A percentile compares a stretch with the other conserved stretches of the same genome.
phyloP scores from a whole-genome alignment of 2,797 vertebrate species.

The Acanthurus lineatus region DNA sequence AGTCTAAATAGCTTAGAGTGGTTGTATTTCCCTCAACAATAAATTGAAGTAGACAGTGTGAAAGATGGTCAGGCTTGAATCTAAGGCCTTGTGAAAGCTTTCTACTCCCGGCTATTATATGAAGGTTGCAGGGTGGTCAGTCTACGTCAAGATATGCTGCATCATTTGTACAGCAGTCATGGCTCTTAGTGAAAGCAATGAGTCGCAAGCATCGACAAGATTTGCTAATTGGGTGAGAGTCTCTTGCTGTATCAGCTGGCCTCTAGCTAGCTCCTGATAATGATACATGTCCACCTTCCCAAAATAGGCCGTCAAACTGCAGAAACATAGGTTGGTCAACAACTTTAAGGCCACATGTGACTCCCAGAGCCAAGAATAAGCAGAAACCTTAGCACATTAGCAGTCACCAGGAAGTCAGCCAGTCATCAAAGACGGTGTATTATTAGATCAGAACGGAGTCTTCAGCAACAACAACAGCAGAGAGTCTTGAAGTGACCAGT shows the following conservation, averaged over 20 bases:
- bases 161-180: constrained; percentile 53
- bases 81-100: constrained; percentile 77
- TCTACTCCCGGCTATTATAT: constrained; percentile 67
- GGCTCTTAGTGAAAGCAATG: constrained; percentile 56
- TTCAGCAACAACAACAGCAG: constrained; percentile 80
- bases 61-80: constrained; percentile 73
- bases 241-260: constrained; percentile 76
- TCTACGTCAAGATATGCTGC: constrained; percentile 59
- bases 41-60: constrained; percentile 80
- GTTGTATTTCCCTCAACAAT: constrained; percentile 72
- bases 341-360: constrained; percentile 81
- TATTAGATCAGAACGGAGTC: constrained; percentile 78
- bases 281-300: constrained; percentile 75
- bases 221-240: constrained; percentile 83
- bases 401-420: constrained; percentile 78
- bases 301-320: constrained; percentile 78
- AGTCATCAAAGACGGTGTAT: constrained; percentile 82
- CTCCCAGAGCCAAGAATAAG: constrained; percentile 84
- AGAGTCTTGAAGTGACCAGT: constrained; percentile 38
- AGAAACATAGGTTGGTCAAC: constrained; percentile 82
- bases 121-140: constrained; percentile 70
- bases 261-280: constrained; percentile 72
- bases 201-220: constrained; percentile 64
- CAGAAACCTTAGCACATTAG: constrained; percentile 84
- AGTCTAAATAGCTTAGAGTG: constrained; percentile 80